Percentiles rank a stretch among this genome's conserved stretches.
phyloP scores from a whole-genome alignment of 2,888 invertebrate genomes.

The Azorinus chamasolen region DNA sequence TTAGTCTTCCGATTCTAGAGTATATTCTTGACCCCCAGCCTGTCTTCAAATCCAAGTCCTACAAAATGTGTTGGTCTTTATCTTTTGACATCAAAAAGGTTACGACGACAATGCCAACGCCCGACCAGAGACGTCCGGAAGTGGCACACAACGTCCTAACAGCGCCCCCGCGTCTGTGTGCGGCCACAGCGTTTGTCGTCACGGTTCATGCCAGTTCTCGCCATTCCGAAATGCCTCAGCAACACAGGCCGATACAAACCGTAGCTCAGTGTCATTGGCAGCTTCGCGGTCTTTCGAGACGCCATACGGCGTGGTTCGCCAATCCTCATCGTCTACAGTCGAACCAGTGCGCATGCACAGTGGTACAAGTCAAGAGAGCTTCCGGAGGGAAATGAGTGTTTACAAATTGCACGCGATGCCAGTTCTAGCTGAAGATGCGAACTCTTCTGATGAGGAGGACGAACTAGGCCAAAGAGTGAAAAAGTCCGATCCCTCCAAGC shows the following conservation, averaged over 20 bases:
- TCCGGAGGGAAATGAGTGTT: slow-evolving; percentile 41
- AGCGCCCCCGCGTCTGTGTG: too few species aligned
- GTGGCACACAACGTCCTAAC: too few species aligned
- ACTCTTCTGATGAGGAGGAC: slow-evolving; percentile 25
- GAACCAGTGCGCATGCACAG: slow-evolving; percentile 45
- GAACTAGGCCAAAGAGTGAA: neutral
- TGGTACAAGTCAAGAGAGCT: slow-evolving; percentile 42
- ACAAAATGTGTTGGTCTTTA: too few species aligned
- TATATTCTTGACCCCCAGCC: too few species aligned
- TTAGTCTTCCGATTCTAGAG: too few species aligned
- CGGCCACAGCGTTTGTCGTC: too few species aligned
- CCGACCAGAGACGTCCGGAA: too few species aligned
- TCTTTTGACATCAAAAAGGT: too few species aligned
- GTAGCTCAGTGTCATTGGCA: slow-evolving; percentile 24
- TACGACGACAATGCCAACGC: too few species aligned
- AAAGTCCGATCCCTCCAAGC: neutral
- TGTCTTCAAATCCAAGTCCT: too few species aligned
- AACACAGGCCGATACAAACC: neutral
- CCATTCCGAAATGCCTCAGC: too few species aligned
- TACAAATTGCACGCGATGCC: slow-evolving; percentile 49
- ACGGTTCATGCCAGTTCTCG: too few species aligned
- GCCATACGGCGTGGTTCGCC: slow-evolving; percentile 50
- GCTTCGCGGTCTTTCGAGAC: slow-evolving; percentile 46
- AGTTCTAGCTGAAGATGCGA: slow-evolving; percentile 38
- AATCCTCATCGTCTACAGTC: slow-evolving; percentile 37